Conservation (phyloP, 2,797 vertebrate species). For the Acipenser ruthenus region DNA sequence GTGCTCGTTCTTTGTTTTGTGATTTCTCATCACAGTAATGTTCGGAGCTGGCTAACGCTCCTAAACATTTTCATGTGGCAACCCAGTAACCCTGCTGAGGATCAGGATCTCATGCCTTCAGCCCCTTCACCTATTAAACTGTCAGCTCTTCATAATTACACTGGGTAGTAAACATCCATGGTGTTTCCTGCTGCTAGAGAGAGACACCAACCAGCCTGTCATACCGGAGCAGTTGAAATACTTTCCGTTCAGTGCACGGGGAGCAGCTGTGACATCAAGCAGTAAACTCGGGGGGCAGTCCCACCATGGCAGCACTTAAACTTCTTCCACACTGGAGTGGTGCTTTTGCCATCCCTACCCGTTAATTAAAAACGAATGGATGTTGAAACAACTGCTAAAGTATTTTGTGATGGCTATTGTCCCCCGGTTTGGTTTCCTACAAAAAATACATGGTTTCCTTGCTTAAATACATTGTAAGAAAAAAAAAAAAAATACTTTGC, state of each 20-base stretch:
- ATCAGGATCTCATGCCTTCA: conserved; percentile 10
- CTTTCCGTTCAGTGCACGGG: neutral
- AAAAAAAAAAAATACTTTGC: no score
- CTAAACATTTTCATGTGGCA: neutral
- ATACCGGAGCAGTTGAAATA: neutral
- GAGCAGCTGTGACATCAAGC: neutral
- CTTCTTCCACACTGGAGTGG: no score
- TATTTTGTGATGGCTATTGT: no score
- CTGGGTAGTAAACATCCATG: conserved; percentile 10
- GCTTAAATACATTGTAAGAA: no score
- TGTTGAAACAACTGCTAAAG: no score
- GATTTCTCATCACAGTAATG: no score
- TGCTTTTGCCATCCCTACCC: no score
- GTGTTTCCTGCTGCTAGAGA: neutral
- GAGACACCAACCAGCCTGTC: neutral
- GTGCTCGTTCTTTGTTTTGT: no score
- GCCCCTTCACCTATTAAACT: conserved; percentile 44
- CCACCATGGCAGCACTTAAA: neutral
- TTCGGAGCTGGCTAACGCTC: neutral
- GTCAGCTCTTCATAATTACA: conserved; percentile 58
- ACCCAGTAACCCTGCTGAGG: neutral
- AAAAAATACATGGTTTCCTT: no score
- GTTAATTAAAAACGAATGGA: no score
- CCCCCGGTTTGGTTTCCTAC: no score
- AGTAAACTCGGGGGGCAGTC: neutral